Conservation (phyloP, 2,797 vertebrate species). For the Myotis findleyi region DNA sequence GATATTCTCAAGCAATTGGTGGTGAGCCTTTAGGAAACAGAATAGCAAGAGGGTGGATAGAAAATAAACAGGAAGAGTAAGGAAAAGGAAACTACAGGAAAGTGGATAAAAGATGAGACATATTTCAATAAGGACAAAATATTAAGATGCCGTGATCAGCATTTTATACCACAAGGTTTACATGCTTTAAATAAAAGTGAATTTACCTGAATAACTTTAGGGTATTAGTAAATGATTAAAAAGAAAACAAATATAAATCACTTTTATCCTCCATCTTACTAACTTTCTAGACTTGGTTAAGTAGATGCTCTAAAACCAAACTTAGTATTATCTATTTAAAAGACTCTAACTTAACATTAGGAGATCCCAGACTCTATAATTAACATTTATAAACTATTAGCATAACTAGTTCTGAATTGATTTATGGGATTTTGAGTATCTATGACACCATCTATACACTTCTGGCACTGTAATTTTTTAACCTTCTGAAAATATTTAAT, state of each 20-base stretch:
- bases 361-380: conserved; percentile 69
- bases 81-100: background rate
- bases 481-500: background rate
- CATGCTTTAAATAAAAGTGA: conserved; percentile 15
- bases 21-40: background rate
- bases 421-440: conserved; percentile 69
- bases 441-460: conserved; percentile 66
- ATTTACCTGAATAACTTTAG: conserved; percentile 15
- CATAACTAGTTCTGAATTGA: conserved; percentile 75
- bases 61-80: background rate
- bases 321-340: conserved; percentile 72
- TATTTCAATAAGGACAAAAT: background rate
- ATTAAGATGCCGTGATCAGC: background rate
- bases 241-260: background rate
- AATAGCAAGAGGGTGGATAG: background rate
- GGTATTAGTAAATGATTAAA: conserved; percentile 5
- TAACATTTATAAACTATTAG: conserved; percentile 72
- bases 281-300: conserved; percentile 65
- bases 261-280: conserved; percentile 8
- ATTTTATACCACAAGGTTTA: background rate
- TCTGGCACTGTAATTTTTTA: conserved; percentile 65
- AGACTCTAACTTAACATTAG: conserved; percentile 74
- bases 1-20: background rate
- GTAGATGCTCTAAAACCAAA: conserved; percentile 43
- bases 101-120: background rate